Conservation (phyloP, 2,888 invertebrate species). For the Orthosia incerta region DNA sequence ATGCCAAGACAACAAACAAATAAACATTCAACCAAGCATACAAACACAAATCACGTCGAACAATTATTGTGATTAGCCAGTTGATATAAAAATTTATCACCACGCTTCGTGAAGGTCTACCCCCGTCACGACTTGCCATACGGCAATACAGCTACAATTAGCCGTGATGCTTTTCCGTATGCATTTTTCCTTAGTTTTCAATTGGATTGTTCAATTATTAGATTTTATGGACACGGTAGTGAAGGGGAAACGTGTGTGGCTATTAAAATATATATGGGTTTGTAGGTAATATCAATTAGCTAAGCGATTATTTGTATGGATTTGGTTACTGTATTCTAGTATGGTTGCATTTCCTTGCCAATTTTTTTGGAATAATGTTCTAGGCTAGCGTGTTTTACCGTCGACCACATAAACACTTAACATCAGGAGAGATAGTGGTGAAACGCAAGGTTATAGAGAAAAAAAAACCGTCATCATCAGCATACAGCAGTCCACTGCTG, state of each 20-base stretch:
- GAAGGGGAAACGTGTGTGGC: slow-evolving; percentile 43
- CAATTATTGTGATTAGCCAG: slow-evolving; percentile 45
- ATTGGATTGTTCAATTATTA: slow-evolving; percentile 43
- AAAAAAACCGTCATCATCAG: background rate
- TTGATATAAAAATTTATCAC: slow-evolving; percentile 64
- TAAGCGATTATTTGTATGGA: background rate
- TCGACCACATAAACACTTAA: too few species aligned
- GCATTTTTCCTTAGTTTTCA: slow-evolving; percentile 62
- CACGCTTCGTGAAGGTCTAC: slow-evolving; percentile 52
- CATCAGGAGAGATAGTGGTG: too few species aligned
- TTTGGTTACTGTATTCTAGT: background rate
- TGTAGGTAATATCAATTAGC: slow-evolving; percentile 23
- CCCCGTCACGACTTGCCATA: slow-evolving; percentile 51
- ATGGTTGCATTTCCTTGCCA: background rate
- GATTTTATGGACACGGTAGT: slow-evolving; percentile 51
- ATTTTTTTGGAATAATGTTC: background rate
- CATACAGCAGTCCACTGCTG: background rate
- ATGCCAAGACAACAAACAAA: background rate
- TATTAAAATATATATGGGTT: background rate
- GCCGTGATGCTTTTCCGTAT: slow-evolving; percentile 50
- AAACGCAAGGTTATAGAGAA: too few species aligned
- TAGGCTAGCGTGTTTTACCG: too few species aligned
- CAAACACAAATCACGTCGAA: slow-evolving; percentile 41
- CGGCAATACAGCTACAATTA: slow-evolving; percentile 37
- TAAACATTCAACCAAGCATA: slow-evolving; percentile 9